phyloP scores from a whole-genome alignment of 2,888 invertebrate species.

The Morpho achilles region DNA sequence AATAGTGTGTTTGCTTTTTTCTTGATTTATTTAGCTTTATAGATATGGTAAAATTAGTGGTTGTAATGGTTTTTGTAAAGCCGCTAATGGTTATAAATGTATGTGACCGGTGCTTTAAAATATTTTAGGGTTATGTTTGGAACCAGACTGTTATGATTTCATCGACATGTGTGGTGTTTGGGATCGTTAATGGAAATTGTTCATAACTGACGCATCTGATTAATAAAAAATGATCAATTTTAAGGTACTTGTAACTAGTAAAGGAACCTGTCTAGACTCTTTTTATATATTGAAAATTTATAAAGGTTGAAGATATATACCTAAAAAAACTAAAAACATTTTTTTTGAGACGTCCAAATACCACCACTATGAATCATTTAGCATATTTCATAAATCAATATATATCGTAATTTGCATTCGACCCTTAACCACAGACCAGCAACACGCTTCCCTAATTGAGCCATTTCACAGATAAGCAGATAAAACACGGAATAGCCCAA shows the following conservation, averaged over 20 bases:
- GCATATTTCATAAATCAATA: constrained; percentile 57
- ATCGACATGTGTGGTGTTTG: constrained; percentile 22
- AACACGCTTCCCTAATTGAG: constrained; percentile 70
- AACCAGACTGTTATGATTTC: constrained; percentile 22
- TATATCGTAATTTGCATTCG: constrained; percentile 51
- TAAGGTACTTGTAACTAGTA: not conserved
- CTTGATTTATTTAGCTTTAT: constrained; percentile 71
- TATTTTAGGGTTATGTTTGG: constrained; percentile 22
- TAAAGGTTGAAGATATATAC: too few relatives aligned
- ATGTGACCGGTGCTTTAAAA: constrained; percentile 43
- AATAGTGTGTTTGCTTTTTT: constrained; percentile 73
- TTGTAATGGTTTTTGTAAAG: constrained; percentile 59
- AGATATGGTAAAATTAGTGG: constrained; percentile 67
- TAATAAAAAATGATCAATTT: too few relatives aligned
- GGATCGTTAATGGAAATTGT: constrained; percentile 21
- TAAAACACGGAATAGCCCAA: constrained; percentile 69
- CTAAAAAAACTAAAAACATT: constrained; percentile 1
- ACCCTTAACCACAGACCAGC: constrained; percentile 37
- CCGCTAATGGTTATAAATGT: constrained; percentile 68
- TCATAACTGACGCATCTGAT: too few relatives aligned
- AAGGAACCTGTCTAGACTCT: too few relatives aligned
- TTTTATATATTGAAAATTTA: too few relatives aligned
- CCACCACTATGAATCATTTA: constrained; percentile 60
- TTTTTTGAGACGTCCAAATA: not conserved
- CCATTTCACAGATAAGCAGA: constrained; percentile 78